Evolutionary conservation across 2,888 invertebrate species (phyloP).

Genomic region (Aethes cnicana): DNA sequence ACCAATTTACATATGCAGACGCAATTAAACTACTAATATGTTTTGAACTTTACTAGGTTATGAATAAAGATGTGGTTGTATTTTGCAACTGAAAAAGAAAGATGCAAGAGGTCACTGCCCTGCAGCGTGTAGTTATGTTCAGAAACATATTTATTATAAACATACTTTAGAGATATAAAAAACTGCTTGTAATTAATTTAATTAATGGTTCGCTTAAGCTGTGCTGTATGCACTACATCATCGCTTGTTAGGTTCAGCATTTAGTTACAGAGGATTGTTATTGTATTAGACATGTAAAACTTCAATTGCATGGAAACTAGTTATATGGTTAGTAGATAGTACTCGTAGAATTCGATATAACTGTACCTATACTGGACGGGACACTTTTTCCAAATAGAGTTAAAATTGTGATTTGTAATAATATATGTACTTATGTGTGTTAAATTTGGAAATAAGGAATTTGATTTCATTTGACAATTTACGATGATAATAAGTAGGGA

Average conservation of each 20-base stretch:
- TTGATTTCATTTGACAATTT: no score
- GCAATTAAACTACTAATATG: neutral
- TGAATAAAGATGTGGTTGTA: conserved; percentile 10
- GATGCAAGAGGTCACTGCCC: conserved; percentile 44
- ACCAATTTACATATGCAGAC: conserved; percentile 33
- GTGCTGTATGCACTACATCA: neutral
- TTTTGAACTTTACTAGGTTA: conserved; percentile 32
- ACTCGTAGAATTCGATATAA: no score
- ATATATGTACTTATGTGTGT: no score
- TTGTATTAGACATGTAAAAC: neutral
- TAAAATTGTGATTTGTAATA: no score
- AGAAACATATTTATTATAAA: conserved; percentile 50
- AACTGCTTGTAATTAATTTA: conserved; percentile 6
- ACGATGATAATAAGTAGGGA: no score
- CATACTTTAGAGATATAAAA: conserved; percentile 13
- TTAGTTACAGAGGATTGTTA: conserved; percentile 2
- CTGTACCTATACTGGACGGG: no score
- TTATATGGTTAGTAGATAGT: no score
- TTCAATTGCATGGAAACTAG: no score
- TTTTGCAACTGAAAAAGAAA: conserved; percentile 7
- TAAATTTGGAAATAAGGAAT: no score
- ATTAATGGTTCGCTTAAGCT: conserved; percentile 15
- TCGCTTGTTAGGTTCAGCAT: conserved; percentile 1
- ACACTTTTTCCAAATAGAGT: no score
- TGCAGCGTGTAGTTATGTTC: conserved; percentile 41